Percentiles rank a stretch among this genome's conserved stretches.
phyloP scores from a whole-genome alignment of 2,888 invertebrate genomes.

The Cartodere bifasciata region DNA sequence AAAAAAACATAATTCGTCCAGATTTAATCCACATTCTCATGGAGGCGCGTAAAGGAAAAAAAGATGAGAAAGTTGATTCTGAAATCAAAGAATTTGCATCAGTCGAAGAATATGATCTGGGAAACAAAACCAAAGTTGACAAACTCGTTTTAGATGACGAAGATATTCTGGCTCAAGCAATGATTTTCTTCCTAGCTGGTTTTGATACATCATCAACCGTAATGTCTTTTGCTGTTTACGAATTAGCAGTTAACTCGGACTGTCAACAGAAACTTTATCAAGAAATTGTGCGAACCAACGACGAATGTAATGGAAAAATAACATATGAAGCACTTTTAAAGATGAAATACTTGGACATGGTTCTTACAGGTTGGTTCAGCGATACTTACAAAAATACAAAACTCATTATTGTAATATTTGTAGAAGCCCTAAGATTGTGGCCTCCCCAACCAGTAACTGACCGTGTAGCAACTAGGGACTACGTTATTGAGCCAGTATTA shows the following conservation, averaged over 20 bases:
- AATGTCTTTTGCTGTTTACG: slow-evolving; percentile 40
- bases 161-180: slow-evolving; percentile 42
- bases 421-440: slow-evolving; percentile 20
- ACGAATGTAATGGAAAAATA: slow-evolving; percentile 27
- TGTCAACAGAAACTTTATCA: slow-evolving; percentile 40
- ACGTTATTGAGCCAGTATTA: slow-evolving; percentile 16
- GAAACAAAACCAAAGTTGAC: too few species aligned
- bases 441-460: slow-evolving; percentile 17
- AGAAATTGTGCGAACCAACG: slow-evolving; percentile 31
- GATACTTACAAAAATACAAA: too few species aligned
- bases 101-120: slow-evolving; percentile 24
- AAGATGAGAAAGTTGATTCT: slow-evolving; percentile 16
- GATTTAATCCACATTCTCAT: slow-evolving; percentile 43
- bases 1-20: slow-evolving; percentile 20
- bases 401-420: too few species aligned
- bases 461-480: slow-evolving; percentile 17
- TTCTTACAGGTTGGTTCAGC: slow-evolving; percentile 46
- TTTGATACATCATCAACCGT: slow-evolving; percentile 37
- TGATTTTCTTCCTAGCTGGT: slow-evolving; percentile 39
- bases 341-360: slow-evolving; percentile 50
- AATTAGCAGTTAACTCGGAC: slow-evolving; percentile 45
- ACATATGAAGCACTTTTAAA: slow-evolving; percentile 40
- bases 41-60: slow-evolving; percentile 38
- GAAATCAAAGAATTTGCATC: slow-evolving; percentile 23
- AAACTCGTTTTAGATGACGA: too few species aligned